phyloP scores from a whole-genome alignment of 92 coral and sea anemone species.

The Epizoanthus scotinus region DNA sequence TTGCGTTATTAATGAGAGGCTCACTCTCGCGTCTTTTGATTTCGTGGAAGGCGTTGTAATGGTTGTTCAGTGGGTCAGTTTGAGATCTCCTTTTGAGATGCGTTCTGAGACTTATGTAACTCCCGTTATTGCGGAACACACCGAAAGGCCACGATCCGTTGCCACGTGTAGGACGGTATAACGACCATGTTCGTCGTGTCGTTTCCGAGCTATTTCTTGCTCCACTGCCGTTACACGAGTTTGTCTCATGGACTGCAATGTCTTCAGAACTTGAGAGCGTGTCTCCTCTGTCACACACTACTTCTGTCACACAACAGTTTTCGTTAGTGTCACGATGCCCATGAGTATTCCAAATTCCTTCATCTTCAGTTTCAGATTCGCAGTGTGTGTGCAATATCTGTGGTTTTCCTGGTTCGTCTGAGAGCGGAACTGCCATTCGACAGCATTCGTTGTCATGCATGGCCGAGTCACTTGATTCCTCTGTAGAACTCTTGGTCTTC shows the following conservation, averaged over 20 bases:
- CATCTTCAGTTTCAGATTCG: not conserved
- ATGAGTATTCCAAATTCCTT: not conserved
- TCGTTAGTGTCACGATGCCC: not conserved
- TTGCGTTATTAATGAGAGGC: not conserved
- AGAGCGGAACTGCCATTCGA: not conserved
- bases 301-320: not conserved
- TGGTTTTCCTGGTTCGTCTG: not conserved
- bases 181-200: too few relatives aligned
- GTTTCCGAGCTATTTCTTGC: not conserved
- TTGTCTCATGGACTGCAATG: not conserved
- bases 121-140: not conserved
- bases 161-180: not conserved
- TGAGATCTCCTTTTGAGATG: not conserved
- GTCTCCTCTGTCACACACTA: not conserved
- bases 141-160: not conserved
- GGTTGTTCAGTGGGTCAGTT: not conserved
- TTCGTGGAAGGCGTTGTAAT: not conserved
- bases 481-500: not conserved
- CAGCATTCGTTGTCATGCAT: not conserved
- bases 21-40: slow-evolving; percentile 17
- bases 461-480: not conserved
- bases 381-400: not conserved
- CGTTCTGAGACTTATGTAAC: slow-evolving; percentile 11
- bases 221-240: not conserved
- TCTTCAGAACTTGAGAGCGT: not conserved